A percentile compares a stretch with the other conserved stretches of the same genome.
These are phyloP conservation scores for Tragelaphus scriptus DNA, from an alignment of 2,113 vertebrate species.

Conservation along the genomic window DNA sequence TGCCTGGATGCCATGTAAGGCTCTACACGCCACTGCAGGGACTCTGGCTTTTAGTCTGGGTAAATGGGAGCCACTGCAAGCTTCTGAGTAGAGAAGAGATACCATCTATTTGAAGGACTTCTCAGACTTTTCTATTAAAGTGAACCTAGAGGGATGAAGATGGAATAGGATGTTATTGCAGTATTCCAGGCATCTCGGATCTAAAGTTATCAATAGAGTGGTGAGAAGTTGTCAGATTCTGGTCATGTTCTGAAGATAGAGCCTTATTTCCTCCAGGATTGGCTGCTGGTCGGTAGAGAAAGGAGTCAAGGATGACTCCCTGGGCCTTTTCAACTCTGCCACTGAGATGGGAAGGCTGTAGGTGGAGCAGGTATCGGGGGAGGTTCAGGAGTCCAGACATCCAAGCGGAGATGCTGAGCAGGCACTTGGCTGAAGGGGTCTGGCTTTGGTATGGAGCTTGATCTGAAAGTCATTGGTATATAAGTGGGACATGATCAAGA, in stretches of 20 bases:
- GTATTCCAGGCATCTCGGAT: background rate
- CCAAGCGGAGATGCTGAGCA: accelerated
- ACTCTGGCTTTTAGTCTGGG: background rate
- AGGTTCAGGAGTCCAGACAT: background rate
- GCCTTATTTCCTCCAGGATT: background rate
- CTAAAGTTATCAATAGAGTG: background rate
- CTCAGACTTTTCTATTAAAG: background rate
- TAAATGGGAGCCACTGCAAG: background rate
- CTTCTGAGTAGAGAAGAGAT: background rate
- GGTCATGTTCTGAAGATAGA: background rate
- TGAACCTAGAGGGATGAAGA: background rate
- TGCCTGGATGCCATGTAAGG: accelerated
- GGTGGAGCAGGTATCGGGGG: background rate
- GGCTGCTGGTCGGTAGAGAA: background rate
- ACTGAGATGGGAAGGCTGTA: background rate
- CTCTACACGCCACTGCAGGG: background rate
- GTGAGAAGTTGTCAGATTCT: background rate
- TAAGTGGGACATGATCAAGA: background rate
- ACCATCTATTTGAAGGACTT: background rate
- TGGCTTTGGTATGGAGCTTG: background rate
- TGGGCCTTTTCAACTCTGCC: background rate
- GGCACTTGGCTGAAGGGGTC: background rate
- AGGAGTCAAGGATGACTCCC: background rate
- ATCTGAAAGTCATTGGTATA: background rate
- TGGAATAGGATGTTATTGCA: background rate